These are phyloP conservation scores for Torymus texanus DNA, from an alignment of 2,888 invertebrate genomes.

Conservation along the genomic window DNA sequence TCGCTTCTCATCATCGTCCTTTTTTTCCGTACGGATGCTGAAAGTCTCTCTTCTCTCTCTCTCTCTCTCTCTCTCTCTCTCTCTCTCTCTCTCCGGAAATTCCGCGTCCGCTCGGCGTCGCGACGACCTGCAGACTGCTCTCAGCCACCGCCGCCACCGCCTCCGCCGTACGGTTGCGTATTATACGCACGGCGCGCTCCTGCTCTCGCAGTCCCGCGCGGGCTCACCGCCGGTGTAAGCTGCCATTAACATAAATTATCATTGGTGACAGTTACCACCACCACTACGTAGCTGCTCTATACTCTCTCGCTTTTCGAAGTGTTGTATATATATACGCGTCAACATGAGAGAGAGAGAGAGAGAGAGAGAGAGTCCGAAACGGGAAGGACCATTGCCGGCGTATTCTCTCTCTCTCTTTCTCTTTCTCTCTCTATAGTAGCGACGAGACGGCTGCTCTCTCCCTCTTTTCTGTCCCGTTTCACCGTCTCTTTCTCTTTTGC, in stretches of 20 bases:
- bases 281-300: constrained; percentile 49
- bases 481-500: background rate
- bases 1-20: background rate
- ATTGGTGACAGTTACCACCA: constrained; percentile 78
- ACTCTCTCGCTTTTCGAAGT: background rate
- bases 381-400: constrained; percentile 38
- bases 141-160: constrained; percentile 52
- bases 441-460: background rate
- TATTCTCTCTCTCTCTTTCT: constrained; percentile 13
- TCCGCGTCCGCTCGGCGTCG: constrained; percentile 67
- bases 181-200: background rate
- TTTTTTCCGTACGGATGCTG: constrained; percentile 7
- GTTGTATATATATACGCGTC: no score
- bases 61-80: no score
- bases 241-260: constrained; percentile 78
- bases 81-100: background rate
- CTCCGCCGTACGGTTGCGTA: constrained; percentile 11
- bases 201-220: constrained; percentile 47
- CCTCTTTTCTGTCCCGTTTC: background rate
- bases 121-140: constrained; percentile 71
- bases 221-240: constrained; percentile 67
- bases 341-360: background rate
- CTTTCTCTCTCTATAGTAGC: constrained; percentile 2
- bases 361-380: constrained; percentile 28
- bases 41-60: no score